phyloP scores from a whole-genome alignment of 2,888 invertebrate genomes.

The Agrochola circellaris region DNA sequence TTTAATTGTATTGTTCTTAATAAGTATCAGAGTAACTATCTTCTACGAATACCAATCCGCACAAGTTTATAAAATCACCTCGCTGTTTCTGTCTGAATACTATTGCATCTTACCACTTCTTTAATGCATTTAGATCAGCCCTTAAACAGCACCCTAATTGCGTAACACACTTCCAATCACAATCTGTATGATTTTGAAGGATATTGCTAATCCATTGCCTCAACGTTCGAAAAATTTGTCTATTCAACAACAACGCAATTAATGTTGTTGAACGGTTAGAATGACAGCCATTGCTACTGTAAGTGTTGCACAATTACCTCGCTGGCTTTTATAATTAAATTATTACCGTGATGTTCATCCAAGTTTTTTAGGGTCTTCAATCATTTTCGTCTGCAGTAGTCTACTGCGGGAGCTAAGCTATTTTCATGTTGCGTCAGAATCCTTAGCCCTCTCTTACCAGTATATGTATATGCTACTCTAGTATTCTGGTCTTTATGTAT shows the following conservation, averaged over 20 bases:
- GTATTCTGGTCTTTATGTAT: background rate
- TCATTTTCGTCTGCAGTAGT: background rate
- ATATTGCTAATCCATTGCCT: too few species aligned
- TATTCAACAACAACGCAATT: too few species aligned
- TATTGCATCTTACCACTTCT: background rate
- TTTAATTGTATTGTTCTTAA: too few species aligned
- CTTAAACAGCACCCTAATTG: too few species aligned
- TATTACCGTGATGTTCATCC: background rate
- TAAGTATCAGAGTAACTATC: too few species aligned
- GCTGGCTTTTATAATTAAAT: background rate
- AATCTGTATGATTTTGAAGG: too few species aligned
- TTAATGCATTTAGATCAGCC: background rate
- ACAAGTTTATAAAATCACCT: background rate
- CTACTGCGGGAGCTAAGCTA: background rate
- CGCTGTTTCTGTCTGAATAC: background rate
- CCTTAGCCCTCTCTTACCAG: background rate
- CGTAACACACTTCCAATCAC: too few species aligned
- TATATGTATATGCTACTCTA: background rate
- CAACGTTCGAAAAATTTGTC: too few species aligned
- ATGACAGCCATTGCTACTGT: too few species aligned
- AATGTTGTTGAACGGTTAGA: too few species aligned
- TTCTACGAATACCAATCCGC: too few species aligned
- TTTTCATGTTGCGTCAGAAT: background rate
- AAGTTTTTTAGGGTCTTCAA: background rate
- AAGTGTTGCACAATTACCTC: too few species aligned